Conservation (phyloP, 1,140 invertebrate genomes). For the Oryctes rhinoceros region DNA sequence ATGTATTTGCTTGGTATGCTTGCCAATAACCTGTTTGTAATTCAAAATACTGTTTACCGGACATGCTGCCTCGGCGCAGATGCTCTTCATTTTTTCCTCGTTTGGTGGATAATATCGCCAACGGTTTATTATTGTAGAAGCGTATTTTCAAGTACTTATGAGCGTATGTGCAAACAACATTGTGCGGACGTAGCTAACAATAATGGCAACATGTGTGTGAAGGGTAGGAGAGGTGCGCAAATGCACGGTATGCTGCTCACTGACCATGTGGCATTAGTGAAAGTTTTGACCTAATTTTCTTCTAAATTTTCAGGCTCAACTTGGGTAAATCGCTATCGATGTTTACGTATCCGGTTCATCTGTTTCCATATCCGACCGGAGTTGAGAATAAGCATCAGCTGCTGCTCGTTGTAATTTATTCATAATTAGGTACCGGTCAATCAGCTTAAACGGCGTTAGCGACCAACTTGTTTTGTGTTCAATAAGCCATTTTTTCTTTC, state of each 20-base stretch:
- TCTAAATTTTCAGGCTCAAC: conserved; percentile 15
- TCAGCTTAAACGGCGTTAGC: not conserved
- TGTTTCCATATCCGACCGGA: conserved; percentile 27
- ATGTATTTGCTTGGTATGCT: not conserved
- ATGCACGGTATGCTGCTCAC: not conserved
- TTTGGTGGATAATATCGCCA: not conserved
- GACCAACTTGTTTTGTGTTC: not conserved
- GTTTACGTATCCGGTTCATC: conserved; percentile 34
- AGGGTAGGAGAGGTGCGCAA: not conserved
- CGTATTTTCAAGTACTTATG: not conserved
- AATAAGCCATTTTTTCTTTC: no score
- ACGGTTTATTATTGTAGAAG: not conserved
- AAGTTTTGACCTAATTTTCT: conserved; percentile 35
- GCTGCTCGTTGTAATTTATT: not conserved
- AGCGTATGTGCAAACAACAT: conserved; percentile 4
- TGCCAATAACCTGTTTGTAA: not conserved
- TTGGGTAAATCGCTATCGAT: conserved; percentile 28
- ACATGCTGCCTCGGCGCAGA: not conserved
- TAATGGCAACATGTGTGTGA: conserved; percentile 12
- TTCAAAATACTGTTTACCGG: conserved; percentile 1
- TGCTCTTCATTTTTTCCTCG: not conserved
- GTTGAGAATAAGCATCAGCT: not conserved
- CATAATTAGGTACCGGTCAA: conserved; percentile 8
- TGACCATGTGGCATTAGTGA: conserved; percentile 31
- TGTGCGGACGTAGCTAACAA: conserved; percentile 21